Conservation (phyloP, 2,113 vertebrate genomes). For the Loxodonta africana region DNA sequence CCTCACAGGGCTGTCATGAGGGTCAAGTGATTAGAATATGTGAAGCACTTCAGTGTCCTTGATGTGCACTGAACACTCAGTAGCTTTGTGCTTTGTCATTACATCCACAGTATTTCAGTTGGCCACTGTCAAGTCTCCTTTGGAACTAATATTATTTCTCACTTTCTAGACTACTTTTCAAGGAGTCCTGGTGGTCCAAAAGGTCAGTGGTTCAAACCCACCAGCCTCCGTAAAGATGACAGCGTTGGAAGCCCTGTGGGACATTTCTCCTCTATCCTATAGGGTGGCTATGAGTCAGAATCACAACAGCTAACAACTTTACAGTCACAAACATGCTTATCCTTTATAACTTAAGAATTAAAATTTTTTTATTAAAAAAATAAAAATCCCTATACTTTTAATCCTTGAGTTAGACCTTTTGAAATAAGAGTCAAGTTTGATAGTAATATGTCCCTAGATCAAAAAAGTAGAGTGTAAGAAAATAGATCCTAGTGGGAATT, state of each 20-base stretch:
- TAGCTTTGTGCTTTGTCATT: neutral
- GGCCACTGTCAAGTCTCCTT: neutral
- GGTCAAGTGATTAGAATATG: neutral
- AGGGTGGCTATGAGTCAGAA: neutral
- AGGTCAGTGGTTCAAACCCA: neutral
- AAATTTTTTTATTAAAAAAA: too few species aligned
- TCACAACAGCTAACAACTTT: neutral
- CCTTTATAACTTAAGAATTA: constrained; percentile 18
- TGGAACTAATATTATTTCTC: neutral
- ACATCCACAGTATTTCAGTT: neutral
- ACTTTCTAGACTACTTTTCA: neutral
- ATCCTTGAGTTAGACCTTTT: constrained; percentile 12
- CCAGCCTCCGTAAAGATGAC: neutral
- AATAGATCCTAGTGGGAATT: neutral
- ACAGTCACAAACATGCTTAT: neutral
- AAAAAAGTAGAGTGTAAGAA: neutral
- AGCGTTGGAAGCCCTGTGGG: neutral
- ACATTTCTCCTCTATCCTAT: neutral
- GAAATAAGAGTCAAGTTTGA: neutral
- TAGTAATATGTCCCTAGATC: neutral
- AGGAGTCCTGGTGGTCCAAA: neutral
- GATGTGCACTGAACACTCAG: neutral
- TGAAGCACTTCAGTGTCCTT: neutral
- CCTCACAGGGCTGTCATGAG: neutral
- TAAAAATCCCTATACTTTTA: neutral